Conservation (phyloP, 2,888 invertebrate genomes). For the Thysanoteuthis rhombus region DNA sequence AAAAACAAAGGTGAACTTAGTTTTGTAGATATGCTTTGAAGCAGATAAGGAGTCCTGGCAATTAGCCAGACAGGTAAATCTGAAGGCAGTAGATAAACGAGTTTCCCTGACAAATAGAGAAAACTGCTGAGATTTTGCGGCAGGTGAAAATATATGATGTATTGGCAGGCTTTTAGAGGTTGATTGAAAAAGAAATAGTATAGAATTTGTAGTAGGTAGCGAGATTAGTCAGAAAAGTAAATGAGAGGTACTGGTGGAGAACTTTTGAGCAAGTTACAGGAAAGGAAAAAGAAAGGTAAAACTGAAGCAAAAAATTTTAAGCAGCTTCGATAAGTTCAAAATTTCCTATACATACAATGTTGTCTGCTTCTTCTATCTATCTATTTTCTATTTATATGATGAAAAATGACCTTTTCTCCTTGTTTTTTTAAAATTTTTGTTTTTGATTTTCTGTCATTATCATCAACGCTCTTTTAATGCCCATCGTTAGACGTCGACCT, state of each 20-base stretch:
- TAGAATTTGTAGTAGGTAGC: background rate
- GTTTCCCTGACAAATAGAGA: background rate
- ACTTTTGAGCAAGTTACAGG: background rate
- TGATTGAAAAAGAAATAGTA: background rate
- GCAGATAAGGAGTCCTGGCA: background rate
- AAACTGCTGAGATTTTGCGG: background rate
- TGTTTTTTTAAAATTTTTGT: too few relatives aligned
- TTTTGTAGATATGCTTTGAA: background rate
- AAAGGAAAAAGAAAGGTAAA: background rate
- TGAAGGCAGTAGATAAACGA: background rate
- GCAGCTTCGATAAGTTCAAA: background rate
- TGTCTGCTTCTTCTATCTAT: background rate
- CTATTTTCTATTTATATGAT: too few relatives aligned
- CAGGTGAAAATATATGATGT: background rate
- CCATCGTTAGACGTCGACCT: too few relatives aligned
- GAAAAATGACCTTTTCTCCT: too few relatives aligned
- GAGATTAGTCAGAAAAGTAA: background rate
- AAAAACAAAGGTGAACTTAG: too few relatives aligned
- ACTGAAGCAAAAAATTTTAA: background rate
- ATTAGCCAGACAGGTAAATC: background rate
- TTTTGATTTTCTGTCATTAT: too few relatives aligned
- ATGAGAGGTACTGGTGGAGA: background rate
- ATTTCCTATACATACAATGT: background rate
- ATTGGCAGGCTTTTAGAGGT: background rate
- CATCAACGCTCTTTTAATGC: too few relatives aligned